Conservation (phyloP, 2,113 vertebrate genomes). For the Nothoprocta pentlandii region DNA sequence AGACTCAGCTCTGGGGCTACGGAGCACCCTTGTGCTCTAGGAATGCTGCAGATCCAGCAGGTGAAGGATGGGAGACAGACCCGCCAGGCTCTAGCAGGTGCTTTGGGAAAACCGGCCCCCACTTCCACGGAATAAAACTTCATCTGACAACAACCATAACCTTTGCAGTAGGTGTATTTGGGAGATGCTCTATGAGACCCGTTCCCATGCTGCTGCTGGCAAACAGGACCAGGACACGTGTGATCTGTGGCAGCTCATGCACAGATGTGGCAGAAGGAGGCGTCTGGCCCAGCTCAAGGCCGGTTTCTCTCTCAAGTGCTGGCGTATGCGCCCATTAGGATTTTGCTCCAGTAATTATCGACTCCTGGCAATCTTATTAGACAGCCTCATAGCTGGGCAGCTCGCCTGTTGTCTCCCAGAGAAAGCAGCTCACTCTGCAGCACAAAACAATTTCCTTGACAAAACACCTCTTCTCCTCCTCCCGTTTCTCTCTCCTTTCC, state of each 20-base stretch:
- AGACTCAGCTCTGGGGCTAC: background rate
- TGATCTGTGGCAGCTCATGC: background rate
- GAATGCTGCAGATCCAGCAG: background rate
- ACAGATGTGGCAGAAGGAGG: background rate
- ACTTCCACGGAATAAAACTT: background rate
- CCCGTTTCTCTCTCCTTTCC: background rate
- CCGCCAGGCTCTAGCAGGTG: background rate
- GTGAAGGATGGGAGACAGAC: background rate
- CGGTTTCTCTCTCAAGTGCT: background rate
- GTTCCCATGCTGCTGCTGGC: background rate
- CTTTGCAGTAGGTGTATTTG: background rate
- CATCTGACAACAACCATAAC: background rate
- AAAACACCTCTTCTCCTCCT: background rate
- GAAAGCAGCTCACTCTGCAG: background rate
- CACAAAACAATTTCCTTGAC: background rate
- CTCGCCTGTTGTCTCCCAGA: background rate
- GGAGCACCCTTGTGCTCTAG: background rate
- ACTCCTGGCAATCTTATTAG: background rate
- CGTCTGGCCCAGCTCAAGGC: background rate
- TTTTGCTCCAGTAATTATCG: background rate
- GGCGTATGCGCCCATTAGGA: accelerated
- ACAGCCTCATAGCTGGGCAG: accelerated
- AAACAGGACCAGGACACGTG: accelerated
- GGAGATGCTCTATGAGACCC: background rate
- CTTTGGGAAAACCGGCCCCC: background rate